phyloP scores from a whole-genome alignment of 2,888 invertebrate genomes.

The Drosophila basisetae region DNA sequence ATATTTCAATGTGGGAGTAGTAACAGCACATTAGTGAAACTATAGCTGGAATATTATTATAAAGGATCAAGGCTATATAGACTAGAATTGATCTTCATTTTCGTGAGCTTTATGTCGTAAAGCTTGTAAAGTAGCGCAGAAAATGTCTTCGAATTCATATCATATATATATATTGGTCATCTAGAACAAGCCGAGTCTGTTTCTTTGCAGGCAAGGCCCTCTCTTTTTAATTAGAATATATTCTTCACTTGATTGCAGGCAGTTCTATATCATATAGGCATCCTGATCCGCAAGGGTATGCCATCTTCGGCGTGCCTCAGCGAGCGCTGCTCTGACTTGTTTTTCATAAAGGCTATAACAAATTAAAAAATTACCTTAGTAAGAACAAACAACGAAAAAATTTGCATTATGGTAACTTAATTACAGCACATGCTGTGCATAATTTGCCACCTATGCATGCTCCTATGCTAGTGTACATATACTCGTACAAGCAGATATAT shows the following conservation, averaged over 20 bases:
- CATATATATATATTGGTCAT: too few relatives aligned
- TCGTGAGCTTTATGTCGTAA: not conserved
- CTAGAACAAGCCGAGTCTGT: not conserved
- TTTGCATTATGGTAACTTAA: conserved; percentile 57
- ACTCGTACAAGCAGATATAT: conserved; percentile 20
- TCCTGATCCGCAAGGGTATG: not conserved
- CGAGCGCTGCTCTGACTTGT: not conserved
- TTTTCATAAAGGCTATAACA: not conserved
- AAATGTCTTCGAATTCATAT: too few relatives aligned
- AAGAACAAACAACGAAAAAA: conserved; percentile 5
- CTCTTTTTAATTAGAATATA: not conserved
- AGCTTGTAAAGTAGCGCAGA: too few relatives aligned
- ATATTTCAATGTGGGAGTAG: too few relatives aligned
- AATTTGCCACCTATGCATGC: conserved; percentile 61
- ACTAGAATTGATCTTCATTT: not conserved
- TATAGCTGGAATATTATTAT: too few relatives aligned
- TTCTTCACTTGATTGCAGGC: not conserved
- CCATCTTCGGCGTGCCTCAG: not conserved
- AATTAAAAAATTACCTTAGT: not conserved
- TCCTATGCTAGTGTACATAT: conserved; percentile 51
- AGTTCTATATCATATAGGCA: not conserved
- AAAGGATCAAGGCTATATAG: too few relatives aligned
- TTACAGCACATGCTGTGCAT: conserved; percentile 59
- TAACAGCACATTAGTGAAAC: not conserved
- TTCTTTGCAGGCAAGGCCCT: not conserved